Evolutionary conservation across 2,113 vertebrate species (phyloP).

Genomic region (Cairina moschata): DNA sequence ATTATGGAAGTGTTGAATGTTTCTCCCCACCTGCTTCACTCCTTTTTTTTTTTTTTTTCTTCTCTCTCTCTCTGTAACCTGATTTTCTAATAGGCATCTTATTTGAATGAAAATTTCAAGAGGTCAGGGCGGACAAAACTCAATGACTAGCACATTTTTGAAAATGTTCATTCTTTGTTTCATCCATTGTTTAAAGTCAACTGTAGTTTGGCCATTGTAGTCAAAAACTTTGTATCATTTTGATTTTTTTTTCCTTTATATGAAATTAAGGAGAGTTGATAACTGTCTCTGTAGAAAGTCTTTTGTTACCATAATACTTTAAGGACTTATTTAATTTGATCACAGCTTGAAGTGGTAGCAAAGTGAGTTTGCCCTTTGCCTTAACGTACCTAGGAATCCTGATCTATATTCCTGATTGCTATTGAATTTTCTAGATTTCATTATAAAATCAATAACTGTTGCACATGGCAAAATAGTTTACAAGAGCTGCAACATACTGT

Average conservation of each 20-base stretch:
- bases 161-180: neutral
- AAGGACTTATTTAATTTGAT: constrained; percentile 79
- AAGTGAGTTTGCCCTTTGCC: constrained; percentile 79
- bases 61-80: neutral
- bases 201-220: neutral
- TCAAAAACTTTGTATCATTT: neutral
- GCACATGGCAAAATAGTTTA: constrained; percentile 83
- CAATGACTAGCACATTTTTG: neutral
- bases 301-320: constrained; percentile 71
- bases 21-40: neutral
- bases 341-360: constrained; percentile 77
- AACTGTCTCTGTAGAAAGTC: constrained; percentile 65
- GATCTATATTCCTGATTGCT: constrained; percentile 87
- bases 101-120: constrained; percentile 32
- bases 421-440: constrained; percentile 90
- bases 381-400: constrained; percentile 79
- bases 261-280: constrained; percentile 5
- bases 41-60: neutral
- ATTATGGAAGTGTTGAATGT: neutral
- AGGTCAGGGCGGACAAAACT: neutral
- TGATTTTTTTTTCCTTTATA: neutral
- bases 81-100: neutral
- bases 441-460: constrained; percentile 88
- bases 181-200: neutral
- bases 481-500: constrained; percentile 83